Conservation (phyloP, 2,113 vertebrate genomes). For the Coracopsis vasa region DNA sequence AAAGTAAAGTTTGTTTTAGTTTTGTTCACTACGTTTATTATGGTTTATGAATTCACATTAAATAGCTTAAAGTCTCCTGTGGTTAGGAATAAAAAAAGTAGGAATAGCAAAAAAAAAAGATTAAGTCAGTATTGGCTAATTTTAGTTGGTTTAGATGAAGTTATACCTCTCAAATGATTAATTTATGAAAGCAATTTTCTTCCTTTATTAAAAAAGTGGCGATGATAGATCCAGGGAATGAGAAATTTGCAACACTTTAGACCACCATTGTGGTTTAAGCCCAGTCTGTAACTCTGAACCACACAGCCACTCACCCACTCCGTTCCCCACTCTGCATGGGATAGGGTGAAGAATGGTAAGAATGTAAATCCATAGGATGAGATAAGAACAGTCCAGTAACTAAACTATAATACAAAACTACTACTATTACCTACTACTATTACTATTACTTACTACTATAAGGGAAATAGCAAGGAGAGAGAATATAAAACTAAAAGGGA, state of each 20-base stretch:
- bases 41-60: neutral
- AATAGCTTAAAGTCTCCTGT: neutral
- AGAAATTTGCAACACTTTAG: neutral
- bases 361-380: neutral
- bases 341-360: neutral
- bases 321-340: neutral
- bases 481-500: neutral
- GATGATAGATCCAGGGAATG: neutral
- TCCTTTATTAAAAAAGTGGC: neutral
- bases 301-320: neutral
- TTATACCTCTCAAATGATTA: neutral
- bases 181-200: neutral
- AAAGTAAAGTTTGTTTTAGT: neutral
- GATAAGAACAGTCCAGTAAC: neutral
- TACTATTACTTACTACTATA: no score
- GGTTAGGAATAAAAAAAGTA: neutral
- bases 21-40: neutral
- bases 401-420: no score
- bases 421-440: neutral
- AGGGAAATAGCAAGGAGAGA: neutral
- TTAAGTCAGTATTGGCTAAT: neutral
- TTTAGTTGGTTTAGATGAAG: neutral
- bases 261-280: neutral
- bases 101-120: neutral
- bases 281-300: neutral